Base-by-base conservation (phyloP, 53 echinoderm and acorn worm genomes). In the Zoroaster sp. region DNA sequence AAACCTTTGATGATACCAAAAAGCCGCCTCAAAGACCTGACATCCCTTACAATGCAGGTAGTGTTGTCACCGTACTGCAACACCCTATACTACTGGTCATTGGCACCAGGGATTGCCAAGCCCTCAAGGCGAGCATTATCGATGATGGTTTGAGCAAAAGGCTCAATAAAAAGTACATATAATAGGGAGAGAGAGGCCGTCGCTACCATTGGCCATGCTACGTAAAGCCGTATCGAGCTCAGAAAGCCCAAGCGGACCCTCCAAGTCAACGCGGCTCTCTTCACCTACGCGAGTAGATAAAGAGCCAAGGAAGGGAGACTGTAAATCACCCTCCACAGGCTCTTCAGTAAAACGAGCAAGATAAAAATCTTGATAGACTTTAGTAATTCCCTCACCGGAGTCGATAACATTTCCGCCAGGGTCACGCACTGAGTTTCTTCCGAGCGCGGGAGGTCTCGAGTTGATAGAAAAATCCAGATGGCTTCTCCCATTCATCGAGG, bases 51-150 rank as follows among this genome's bases (percentile, higher is more conserved):
- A 14, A 87, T 23, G 38, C 79, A 79, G 20, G 87, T 72, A 23
- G 72, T 87, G 18, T 86, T 72, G 21, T 86, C 86, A 0, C 72
- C 86, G 33, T 86, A 86, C 20, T 79, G 79, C n/a, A 0, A 79
- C 25, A 25, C 25, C 37, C 21, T 36, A 63, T 18, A 54, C 37
- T 53, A 20, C 25, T 37, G 32, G 13, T 13, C 25, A 30, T 28
- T 40, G 0, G 23, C 35, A 12, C 79, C 79, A 5, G 79, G 65
- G 35, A 63, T 38, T 21, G 37, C 37, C 20, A 79, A 21, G 3
- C 79, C 79, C n/a, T 9, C 12, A 38, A 79, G 35, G 3, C 20
- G 11, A 5, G 5, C 10, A 23, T 79, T 39, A 3, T 37, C 28
- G 23, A 44, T 5, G 23, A 63, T 37, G 20, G 79, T 11, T 2